These are phyloP conservation scores for Coccyzus lansbergi DNA, from an alignment of 2,797 vertebrate genomes.

Conservation along the genomic window DNA sequence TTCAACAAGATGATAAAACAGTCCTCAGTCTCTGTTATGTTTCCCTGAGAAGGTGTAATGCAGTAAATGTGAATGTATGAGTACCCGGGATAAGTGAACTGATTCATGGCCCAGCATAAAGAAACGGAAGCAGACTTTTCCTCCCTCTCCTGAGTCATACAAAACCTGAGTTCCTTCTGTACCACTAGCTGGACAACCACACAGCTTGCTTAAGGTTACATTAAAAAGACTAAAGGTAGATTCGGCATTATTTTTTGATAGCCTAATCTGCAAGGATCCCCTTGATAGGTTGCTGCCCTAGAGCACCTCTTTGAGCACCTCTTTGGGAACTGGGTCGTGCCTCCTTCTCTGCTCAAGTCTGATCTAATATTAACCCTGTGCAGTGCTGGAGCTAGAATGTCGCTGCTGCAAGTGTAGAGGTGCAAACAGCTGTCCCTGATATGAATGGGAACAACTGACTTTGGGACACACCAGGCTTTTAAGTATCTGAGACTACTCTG, in stretches of 20 bases:
- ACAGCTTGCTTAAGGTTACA: neutral
- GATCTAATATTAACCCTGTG: neutral
- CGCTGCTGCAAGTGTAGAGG: neutral
- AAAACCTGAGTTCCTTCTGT: neutral
- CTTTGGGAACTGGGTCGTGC: neutral
- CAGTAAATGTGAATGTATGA: neutral
- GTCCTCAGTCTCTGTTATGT: neutral
- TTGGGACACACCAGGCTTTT: neutral
- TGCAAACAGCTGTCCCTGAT: neutral
- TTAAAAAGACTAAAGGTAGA: neutral
- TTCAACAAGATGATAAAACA: neutral
- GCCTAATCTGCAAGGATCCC: neutral
- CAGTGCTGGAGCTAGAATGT: accelerated
- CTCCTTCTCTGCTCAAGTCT: neutral
- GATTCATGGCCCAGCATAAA: neutral
- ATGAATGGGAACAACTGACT: neutral
- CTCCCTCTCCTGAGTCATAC: neutral
- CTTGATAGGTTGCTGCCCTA: neutral
- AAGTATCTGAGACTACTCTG: neutral
- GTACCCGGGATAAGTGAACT: neutral
- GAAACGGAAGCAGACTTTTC: neutral
- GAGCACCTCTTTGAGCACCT: neutral
- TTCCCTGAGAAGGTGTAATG: neutral
- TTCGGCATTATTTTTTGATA: neutral
- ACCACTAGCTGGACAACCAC: neutral